A percentile compares a stretch with the other conserved stretches of the same genome.
Evolutionary conservation across 2,797 vertebrate genomes (phyloP).

Genomic region (Acipenser transmontanus): DNA sequence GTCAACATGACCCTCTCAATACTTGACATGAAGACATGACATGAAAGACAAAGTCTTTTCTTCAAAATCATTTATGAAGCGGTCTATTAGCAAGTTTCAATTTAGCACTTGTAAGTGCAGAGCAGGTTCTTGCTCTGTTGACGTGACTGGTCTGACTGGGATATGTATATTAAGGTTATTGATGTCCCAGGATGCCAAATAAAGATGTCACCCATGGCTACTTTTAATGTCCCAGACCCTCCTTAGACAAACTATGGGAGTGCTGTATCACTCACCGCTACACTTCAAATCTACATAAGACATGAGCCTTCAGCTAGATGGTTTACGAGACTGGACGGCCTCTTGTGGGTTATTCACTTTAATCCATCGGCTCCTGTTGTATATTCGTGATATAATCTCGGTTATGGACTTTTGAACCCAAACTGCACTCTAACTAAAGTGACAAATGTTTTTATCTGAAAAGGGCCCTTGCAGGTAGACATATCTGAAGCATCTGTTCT

Average conservation of each 20-base stretch:
- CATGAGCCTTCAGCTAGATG: no score
- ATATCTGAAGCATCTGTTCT: background rate
- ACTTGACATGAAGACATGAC: no score
- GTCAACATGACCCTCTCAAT: no score
- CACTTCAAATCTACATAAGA: no score
- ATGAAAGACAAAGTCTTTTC: no score
- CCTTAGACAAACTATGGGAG: no score
- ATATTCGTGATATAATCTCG: background rate
- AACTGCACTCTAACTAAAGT: background rate
- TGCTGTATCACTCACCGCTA: no score
- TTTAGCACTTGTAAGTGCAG: background rate
- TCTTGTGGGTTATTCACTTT: background rate
- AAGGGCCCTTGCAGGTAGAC: background rate
- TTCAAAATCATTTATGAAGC: background rate
- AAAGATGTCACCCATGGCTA: no score
- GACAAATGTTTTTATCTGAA: background rate
- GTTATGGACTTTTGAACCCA: background rate
- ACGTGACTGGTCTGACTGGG: background rate
- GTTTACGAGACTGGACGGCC: background rate
- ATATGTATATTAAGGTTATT: background rate
- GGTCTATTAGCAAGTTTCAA: background rate
- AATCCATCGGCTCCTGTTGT: background rate
- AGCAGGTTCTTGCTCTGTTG: conserved; percentile 14
- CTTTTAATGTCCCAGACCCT: no score
- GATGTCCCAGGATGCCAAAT: background rate